phyloP scores from a whole-genome alignment of 2,113 vertebrate species.

The Dicaeum eximium region DNA sequence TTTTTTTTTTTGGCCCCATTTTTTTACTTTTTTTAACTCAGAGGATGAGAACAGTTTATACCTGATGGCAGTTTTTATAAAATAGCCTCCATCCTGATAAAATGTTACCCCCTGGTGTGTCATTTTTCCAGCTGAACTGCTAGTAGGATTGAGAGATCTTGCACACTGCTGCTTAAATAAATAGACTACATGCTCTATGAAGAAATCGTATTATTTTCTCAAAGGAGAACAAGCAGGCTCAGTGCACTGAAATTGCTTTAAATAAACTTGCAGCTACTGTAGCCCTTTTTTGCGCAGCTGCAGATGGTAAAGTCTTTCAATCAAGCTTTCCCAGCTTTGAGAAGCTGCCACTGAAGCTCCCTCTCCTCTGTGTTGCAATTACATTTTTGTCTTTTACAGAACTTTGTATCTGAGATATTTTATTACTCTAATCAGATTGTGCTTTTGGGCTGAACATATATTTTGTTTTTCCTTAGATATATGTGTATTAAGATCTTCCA shows the following conservation, averaged over 20 bases:
- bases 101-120: conserved; percentile 66
- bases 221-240: conserved; percentile 70
- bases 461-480: not conserved
- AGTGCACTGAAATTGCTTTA: conserved; percentile 65
- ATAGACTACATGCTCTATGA: conserved; percentile 66
- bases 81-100: conserved; percentile 69
- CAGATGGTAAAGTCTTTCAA: conserved; percentile 69
- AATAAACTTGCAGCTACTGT: conserved; percentile 72
- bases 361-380: conserved; percentile 51
- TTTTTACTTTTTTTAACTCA: not conserved
- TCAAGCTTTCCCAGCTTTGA: conserved; percentile 63
- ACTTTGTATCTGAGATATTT: conserved; percentile 44
- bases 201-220: conserved; percentile 74
- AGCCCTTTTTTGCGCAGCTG: conserved; percentile 49
- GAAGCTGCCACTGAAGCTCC: conserved; percentile 30
- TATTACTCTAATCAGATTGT: conserved; percentile 40
- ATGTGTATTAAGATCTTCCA: not conserved
- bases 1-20: not conserved
- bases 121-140: conserved; percentile 63
- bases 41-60: conserved; percentile 52
- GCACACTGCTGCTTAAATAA: conserved; percentile 71
- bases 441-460: not conserved
- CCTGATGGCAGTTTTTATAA: conserved; percentile 64
- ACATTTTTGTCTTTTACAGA: conserved; percentile 61
- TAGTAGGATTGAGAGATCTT: conserved; percentile 68